Base-by-base conservation (phyloP, 2,797 vertebrate genomes). In the Monodelphis domestica region DNA sequence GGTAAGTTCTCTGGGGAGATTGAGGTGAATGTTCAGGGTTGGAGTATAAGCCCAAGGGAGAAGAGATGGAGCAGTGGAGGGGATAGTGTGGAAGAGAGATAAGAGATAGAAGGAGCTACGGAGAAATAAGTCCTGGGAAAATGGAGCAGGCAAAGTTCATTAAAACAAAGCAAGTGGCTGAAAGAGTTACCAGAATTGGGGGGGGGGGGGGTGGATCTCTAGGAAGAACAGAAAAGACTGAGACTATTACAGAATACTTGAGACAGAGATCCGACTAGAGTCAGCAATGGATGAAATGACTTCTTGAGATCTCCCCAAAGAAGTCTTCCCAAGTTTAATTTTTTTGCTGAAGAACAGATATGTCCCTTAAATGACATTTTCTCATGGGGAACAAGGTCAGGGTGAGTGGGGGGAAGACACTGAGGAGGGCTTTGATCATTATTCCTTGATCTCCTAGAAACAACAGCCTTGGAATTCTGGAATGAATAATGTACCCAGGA, bases 391-490 rank as follows among this genome's bases (percentile, higher is more conserved):
- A 84, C 10, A 45, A 50, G 70, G 38, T n/a, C n/a, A n/a, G 70
- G 21, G 55, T 5, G 26, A 7, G 15, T n/a, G n/a, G 59, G 9
- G 70, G 70, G 45, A 21, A 45, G 9, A 24, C 0, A 3, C 21
- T 45, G 70, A 78, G 70, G 59, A 59, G 29, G 59, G 6, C 33
- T 63, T 70, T 70, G 59, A 15, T 45, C 38, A 26, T 84, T 30
- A 50, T n/a, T 96, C 53, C 45, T 90, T 50, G 53, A 93, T 88
- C 52, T 78, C 90, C 91, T 53, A 88, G 56, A 89, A 70, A 78
- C 51, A 28, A 15, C 89, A 78, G 53, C 56, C 45, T 54, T 1
- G 11, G 54, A 84, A 53, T 94, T 93, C 93, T 95, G 70, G 55
- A 45, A 3, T 84, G 38, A 84, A 84, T 7, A 84, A 12, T 91